These are phyloP conservation scores for Rhynchotus rufescens DNA, from an alignment of 2,797 vertebrate genomes.

Conservation along the genomic window DNA sequence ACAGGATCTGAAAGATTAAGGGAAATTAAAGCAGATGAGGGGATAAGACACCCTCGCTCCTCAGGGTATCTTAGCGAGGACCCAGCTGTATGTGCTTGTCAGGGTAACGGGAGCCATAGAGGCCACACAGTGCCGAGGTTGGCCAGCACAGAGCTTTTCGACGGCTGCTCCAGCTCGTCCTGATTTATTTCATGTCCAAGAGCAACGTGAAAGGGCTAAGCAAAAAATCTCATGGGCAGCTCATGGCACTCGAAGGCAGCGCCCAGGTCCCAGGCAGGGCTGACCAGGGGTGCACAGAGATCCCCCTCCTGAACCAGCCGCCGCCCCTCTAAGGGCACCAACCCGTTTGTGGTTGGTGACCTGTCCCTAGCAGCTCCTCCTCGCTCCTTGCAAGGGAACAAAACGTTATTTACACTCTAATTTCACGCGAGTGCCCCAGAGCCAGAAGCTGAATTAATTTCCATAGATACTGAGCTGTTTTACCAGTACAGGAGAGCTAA, in stretches of 20 bases:
- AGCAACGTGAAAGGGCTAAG: no score
- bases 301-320: background rate
- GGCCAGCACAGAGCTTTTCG: background rate
- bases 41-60: background rate
- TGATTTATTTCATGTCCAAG: background rate
- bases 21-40: constrained; percentile 13
- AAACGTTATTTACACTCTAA: background rate
- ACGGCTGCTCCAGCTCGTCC: background rate
- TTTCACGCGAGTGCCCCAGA: background rate
- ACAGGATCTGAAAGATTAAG: background rate
- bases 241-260: background rate
- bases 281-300: background rate
- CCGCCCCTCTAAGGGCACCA: background rate
- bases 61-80: background rate
- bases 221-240: no score
- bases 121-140: accelerated
- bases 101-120: background rate
- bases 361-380: background rate
- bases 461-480: background rate
- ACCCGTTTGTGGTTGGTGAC: background rate
- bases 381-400: background rate
- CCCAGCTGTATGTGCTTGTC: accelerated
- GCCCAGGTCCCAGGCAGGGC: background rate
- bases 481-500: background rate
- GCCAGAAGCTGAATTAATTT: constrained; percentile 6